Percentiles rank a stretch among this genome's conserved stretches.
These are phyloP conservation scores for Taphrorychus bicolor DNA, from an alignment of 2,888 invertebrate species.

Conservation along the genomic window DNA sequence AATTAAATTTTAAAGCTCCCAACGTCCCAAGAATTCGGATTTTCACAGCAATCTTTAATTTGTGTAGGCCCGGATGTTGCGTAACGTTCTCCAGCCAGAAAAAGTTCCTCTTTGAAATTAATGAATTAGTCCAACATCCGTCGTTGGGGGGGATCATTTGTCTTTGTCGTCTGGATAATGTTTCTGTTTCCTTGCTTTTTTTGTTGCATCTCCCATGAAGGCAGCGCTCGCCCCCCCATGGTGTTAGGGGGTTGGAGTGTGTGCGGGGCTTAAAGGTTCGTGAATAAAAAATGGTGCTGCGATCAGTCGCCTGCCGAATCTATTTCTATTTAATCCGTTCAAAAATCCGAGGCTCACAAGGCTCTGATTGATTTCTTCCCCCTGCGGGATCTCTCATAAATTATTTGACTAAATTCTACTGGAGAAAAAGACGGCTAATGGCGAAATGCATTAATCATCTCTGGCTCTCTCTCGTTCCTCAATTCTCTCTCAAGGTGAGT, in stretches of 20 bases:
- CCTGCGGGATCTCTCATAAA: slow-evolving; percentile 27
- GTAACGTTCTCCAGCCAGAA: not conserved
- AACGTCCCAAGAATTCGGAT: not conserved
- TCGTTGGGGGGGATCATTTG: slow-evolving; percentile 7
- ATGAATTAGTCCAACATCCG: slow-evolving; percentile 17
- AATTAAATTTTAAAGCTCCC: slow-evolving; percentile 29
- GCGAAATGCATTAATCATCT: slow-evolving; percentile 35
- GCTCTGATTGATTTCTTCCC: slow-evolving; percentile 26
- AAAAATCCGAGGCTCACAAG: slow-evolving; percentile 14
- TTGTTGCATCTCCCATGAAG: not conserved
- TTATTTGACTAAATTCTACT: slow-evolving; percentile 35
- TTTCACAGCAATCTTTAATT: slow-evolving; percentile 18
- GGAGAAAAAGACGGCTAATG: slow-evolving; percentile 29
- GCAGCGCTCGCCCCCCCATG: not conserved
- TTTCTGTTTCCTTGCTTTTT: slow-evolving; percentile 1
- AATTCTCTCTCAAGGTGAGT: slow-evolving; percentile 32
- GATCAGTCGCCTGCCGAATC: not conserved
- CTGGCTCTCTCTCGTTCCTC: slow-evolving; percentile 19
- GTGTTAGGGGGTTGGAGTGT: not conserved
- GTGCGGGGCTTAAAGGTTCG: not conserved
- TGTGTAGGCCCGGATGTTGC: slow-evolving; percentile 3
- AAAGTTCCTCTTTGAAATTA: slow-evolving; percentile 13
- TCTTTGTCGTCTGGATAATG: slow-evolving; percentile 14
- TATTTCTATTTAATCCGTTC: slow-evolving; percentile 25
- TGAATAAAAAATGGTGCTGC: not conserved